Percentiles rank a stretch among this genome's conserved stretches.
phyloP scores from a whole-genome alignment of 2,113 vertebrate species.

The Laterallus jamaicensis region DNA sequence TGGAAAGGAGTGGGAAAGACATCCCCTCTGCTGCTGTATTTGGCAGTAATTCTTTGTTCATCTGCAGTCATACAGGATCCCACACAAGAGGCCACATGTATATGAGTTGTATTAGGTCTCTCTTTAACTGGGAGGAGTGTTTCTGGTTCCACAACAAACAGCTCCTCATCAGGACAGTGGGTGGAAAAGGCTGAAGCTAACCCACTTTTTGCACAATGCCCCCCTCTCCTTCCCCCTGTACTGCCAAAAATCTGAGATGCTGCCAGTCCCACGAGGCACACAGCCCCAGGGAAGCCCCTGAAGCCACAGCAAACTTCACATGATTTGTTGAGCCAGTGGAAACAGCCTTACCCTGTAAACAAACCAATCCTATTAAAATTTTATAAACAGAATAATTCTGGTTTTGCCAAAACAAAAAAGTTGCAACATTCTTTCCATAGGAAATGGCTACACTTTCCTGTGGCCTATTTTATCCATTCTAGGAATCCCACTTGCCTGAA shows the following conservation, averaged over 20 bases:
- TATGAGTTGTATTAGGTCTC: neutral
- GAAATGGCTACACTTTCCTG: neutral
- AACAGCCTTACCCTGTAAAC: neutral
- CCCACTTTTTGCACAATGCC: neutral
- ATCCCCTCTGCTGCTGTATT: neutral
- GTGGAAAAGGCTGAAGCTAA: neutral
- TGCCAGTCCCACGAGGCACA: neutral
- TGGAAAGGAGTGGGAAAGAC: neutral
- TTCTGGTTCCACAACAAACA: neutral
- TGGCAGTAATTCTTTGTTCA: neutral
- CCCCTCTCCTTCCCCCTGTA: neutral
- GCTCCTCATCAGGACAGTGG: neutral
- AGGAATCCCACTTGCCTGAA: neutral
- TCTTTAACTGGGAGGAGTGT: neutral
- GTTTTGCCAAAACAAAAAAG: neutral
- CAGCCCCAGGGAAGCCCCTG: neutral
- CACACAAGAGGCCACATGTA: accelerated
- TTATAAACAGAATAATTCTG: neutral
- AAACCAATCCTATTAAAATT: too few relatives aligned
- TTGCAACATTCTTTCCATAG: neutral
- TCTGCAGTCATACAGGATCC: neutral
- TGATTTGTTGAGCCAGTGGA: neutral
- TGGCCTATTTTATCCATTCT: neutral
- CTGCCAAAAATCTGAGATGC: neutral
- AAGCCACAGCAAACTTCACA: neutral